A percentile compares a stretch with the other conserved stretches of the same genome.
These are phyloP conservation scores for Peromyscus attwateri DNA, from an alignment of 2,797 vertebrate genomes.

Conservation along the genomic window DNA sequence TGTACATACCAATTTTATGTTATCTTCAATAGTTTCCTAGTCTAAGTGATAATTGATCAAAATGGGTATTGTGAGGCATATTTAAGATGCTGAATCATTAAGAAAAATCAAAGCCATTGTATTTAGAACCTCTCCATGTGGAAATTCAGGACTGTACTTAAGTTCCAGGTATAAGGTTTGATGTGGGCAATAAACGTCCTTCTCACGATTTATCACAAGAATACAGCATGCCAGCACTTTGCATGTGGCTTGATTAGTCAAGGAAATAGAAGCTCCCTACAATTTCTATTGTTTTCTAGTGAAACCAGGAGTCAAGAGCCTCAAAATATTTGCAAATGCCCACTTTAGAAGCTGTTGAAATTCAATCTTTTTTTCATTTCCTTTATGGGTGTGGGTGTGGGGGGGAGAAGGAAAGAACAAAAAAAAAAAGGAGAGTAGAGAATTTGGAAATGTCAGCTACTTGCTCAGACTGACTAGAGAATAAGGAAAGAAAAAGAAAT, in stretches of 20 bases:
- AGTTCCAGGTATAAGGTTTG: not conserved
- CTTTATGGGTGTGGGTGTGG: not conserved
- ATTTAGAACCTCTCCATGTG: not conserved
- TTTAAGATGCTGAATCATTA: not conserved
- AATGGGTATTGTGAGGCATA: not conserved
- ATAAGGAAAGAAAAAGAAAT: not conserved
- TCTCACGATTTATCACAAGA: not conserved
- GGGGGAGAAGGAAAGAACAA: not conserved
- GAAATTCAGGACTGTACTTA: not conserved
- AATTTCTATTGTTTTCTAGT: conserved; percentile 1
- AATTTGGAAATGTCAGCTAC: conserved; percentile 22
- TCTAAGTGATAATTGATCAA: not conserved
- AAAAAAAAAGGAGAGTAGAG: not conserved
- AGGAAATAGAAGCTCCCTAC: not conserved
- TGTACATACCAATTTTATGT: not conserved
- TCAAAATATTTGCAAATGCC: not conserved
- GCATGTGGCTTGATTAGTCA: not conserved
- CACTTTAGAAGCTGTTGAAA: not conserved
- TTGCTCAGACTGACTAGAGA: not conserved
- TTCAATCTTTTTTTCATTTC: not conserved
- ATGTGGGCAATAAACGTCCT: not conserved
- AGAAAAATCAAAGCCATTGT: not conserved
- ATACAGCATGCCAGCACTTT: not conserved
- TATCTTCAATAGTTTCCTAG: not conserved
- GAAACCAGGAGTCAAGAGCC: not conserved